Percentiles rank a stretch among this genome's conserved stretches.
phyloP scores from a whole-genome alignment of 2,797 vertebrate species.

The Halcyon badia region DNA sequence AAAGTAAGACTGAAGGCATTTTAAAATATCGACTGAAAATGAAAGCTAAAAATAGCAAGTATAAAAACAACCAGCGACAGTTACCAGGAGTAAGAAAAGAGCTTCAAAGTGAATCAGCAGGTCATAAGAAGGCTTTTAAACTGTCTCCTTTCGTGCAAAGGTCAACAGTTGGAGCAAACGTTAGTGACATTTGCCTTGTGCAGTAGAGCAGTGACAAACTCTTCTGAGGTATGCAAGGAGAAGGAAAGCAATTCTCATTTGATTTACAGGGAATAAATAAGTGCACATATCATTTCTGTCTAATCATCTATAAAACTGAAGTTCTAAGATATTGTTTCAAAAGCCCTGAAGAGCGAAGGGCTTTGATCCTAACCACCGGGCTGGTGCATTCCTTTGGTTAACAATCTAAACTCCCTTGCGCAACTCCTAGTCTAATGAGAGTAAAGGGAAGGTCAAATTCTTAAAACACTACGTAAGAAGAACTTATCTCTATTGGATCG shows the following conservation, averaged over 20 bases:
- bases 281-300: background rate
- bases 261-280: background rate
- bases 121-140: background rate
- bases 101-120: background rate
- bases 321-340: background rate
- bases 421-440: background rate
- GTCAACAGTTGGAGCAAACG: background rate
- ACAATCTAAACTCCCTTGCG: background rate
- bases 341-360: background rate
- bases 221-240: background rate
- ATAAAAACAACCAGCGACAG: background rate
- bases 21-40: background rate
- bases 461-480: background rate
- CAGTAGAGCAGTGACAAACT: background rate
- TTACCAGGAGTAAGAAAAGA: background rate
- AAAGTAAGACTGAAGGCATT: background rate
- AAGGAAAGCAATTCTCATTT: background rate
- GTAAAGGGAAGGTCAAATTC: background rate
- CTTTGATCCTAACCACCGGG: background rate
- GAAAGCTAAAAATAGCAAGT: background rate
- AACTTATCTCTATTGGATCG: fast-evolving
- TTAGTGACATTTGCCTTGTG: background rate
- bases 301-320: background rate
- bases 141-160: background rate
- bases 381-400: background rate